Conservation (phyloP, 2,888 invertebrate species). For the Dione juno region DNA sequence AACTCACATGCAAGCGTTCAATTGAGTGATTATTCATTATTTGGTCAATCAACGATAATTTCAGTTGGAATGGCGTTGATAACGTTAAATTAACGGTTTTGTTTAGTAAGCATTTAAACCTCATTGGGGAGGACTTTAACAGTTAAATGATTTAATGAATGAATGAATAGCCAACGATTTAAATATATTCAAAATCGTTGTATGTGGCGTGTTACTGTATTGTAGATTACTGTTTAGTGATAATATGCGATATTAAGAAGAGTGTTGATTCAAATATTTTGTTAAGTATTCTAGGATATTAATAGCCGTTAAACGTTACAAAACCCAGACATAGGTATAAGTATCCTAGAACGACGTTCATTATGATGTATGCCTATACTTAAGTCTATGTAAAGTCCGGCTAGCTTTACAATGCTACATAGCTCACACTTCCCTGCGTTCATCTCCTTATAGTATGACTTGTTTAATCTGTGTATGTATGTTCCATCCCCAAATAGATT, state of each 20-base stretch:
- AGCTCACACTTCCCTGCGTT: not conserved
- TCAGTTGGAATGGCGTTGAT: conserved; percentile 32
- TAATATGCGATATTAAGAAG: not conserved
- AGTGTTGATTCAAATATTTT: not conserved
- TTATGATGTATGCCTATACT: not conserved
- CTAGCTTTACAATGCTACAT: conserved; percentile 1
- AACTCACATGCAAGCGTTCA: conserved; percentile 16
- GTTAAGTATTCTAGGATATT: no score
- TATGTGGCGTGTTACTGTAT: conserved; percentile 4
- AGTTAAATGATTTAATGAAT: conserved; percentile 19
- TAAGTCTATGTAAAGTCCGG: not conserved
- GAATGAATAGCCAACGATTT: conserved; percentile 27
- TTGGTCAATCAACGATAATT: conserved; percentile 31
- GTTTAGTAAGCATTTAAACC: conserved; percentile 37
- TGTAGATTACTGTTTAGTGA: not conserved
- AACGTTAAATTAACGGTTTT: conserved; percentile 34
- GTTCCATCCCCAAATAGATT: no score
- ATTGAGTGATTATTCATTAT: conserved; percentile 31
- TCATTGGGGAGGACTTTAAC: conserved; percentile 25
- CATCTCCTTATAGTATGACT: not conserved
- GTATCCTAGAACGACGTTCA: no score
- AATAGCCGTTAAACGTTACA: no score
- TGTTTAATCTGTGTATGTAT: no score
- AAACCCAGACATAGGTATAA: no score
- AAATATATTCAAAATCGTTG: not conserved